Evolutionary conservation across 2,797 vertebrate species (phyloP).

Genomic region (Mico argentatus): DNA sequence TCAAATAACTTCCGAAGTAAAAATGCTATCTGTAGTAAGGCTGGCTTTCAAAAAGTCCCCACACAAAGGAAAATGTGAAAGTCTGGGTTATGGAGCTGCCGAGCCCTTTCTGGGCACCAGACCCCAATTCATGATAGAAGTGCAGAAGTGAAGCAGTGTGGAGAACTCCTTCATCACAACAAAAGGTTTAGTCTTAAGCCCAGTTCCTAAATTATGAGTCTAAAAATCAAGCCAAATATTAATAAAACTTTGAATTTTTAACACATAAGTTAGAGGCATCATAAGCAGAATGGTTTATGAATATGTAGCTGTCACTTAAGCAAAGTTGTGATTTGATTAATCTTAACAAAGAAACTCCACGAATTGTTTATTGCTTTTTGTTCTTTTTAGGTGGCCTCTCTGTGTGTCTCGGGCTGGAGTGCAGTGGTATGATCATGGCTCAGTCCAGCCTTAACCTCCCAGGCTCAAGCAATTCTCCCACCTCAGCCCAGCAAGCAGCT

Average conservation of each 20-base stretch:
- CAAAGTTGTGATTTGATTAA: slow-evolving; percentile 27
- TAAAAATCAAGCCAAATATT: slow-evolving; percentile 21
- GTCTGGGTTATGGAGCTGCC: not conserved
- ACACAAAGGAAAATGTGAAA: not conserved
- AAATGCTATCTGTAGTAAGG: not conserved
- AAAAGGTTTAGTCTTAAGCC: not conserved
- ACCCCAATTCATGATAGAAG: not conserved
- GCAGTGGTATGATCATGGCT: not conserved
- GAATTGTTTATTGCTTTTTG: not conserved
- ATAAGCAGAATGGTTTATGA: not conserved
- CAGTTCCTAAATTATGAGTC: not conserved
- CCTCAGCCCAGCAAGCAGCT: not conserved
- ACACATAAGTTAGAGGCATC: not conserved
- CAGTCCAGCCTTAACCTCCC: not conserved
- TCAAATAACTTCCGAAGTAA: slow-evolving; percentile 22
- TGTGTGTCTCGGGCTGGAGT: not conserved
- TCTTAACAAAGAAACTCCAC: not conserved
- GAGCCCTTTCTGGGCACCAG: slow-evolving; percentile 20
- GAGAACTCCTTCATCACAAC: not conserved
- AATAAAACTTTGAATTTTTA: slow-evolving; percentile 1
- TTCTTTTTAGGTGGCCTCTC: not conserved
- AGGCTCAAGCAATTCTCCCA: not conserved
- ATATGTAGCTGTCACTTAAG: not conserved
- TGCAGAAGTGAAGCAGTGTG: not conserved
- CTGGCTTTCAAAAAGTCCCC: not conserved